phyloP scores from a whole-genome alignment of 1,140 invertebrate species.

The Camponotus vicinus region DNA sequence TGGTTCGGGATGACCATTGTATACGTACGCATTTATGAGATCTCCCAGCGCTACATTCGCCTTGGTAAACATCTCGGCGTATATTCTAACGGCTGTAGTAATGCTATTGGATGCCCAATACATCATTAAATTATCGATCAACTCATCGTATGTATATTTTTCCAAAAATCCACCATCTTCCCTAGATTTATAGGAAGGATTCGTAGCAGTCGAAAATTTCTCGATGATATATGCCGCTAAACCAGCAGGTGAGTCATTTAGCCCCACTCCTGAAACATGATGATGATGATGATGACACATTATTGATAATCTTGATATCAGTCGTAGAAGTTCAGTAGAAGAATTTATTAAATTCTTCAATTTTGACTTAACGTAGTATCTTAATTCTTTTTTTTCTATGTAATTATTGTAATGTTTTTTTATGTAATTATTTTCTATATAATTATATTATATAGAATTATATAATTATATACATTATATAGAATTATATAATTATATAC shows the following conservation, averaged over 20 bases:
- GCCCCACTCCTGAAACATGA: slow-evolving; percentile 86
- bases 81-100: slow-evolving; percentile 90
- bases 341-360: not conserved
- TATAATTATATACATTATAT: too few species aligned
- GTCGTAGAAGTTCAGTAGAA: not conserved
- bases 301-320: not conserved
- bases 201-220: slow-evolving; percentile 93
- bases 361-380: not conserved
- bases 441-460: too few species aligned
- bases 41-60: not conserved
- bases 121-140: slow-evolving; percentile 95
- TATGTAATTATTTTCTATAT: too few species aligned
- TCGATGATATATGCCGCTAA: slow-evolving; percentile 94
- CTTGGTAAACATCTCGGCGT: slow-evolving; percentile 5
- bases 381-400: not conserved
- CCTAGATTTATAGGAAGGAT: slow-evolving; percentile 83
- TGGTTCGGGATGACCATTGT: not conserved
- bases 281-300: too few species aligned
- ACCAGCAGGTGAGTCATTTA: slow-evolving; percentile 90
- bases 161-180: slow-evolving; percentile 90
- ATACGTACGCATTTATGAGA: not conserved
- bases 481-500: too few species aligned
- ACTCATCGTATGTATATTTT: slow-evolving; percentile 90
- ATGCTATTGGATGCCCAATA: slow-evolving; percentile 91
- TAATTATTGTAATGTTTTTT: too few species aligned